Evolutionary conservation across 2,888 invertebrate species (phyloP).

Genomic region (Flexamia atlantica): DNA sequence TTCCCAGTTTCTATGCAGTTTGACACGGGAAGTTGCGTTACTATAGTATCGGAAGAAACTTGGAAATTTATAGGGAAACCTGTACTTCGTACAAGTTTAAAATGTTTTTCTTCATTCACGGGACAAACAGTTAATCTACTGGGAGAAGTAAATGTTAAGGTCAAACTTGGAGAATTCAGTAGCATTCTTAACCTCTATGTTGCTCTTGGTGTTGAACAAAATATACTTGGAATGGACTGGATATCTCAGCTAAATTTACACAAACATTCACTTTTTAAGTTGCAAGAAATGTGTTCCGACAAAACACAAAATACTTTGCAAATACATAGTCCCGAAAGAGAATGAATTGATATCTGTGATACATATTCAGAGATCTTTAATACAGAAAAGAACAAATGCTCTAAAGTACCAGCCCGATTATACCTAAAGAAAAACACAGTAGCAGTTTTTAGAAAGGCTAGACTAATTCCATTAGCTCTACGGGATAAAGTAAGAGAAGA

Average conservation of each 20-base stretch:
- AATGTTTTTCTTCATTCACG: conserved; percentile 29
- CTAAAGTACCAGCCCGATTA: neutral
- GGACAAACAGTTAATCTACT: conserved; percentile 17
- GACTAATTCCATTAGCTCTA: conserved; percentile 40
- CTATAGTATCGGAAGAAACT: conserved; percentile 29
- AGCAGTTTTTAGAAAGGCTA: conserved; percentile 44
- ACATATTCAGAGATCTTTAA: neutral
- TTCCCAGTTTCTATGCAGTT: conserved; percentile 32
- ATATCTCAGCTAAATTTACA: conserved; percentile 9
- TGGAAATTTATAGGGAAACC: neutral
- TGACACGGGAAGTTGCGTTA: conserved; percentile 35
- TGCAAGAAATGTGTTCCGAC: neutral
- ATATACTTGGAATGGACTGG: conserved; percentile 21
- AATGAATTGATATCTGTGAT: neutral
- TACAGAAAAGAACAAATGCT: neutral
- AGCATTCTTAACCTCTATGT: conserved; percentile 1
- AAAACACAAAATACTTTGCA: conserved; percentile 2
- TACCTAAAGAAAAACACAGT: conserved; percentile 4
- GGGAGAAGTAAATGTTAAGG: conserved; percentile 11
- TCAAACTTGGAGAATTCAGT: conserved; percentile 12
- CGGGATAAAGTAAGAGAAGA: conserved; percentile 44
- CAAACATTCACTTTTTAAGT: neutral
- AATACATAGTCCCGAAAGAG: neutral
- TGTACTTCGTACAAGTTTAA: neutral
- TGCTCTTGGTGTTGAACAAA: neutral